Evolutionary conservation across 2,888 invertebrate genomes (phyloP).

Genomic region (Scaptomyza cyrtandrae): DNA sequence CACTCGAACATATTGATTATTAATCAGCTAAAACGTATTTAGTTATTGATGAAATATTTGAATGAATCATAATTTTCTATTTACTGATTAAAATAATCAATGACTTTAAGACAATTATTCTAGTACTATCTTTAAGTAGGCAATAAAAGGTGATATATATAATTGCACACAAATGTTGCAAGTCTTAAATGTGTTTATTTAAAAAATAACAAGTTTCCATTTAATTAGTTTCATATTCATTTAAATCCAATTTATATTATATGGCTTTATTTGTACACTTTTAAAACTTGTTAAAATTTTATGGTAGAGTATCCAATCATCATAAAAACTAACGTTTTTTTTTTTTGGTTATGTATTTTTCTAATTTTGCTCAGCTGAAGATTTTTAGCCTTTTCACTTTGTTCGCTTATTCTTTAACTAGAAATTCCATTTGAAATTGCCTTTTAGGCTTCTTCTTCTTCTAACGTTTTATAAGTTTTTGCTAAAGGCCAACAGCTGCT

Average conservation of each 20-base stretch:
- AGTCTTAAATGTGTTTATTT: too few relatives aligned
- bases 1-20: not conserved
- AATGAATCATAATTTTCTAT: conserved; percentile 7
- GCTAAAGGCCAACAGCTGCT: conserved; percentile 40
- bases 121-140: not conserved
- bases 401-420: conserved; percentile 3
- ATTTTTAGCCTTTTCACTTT: conserved; percentile 14
- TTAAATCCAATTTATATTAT: too few relatives aligned
- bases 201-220: too few relatives aligned
- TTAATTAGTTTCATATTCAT: too few relatives aligned
- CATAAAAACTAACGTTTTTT: not conserved
- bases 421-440: conserved; percentile 54
- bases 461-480: not conserved
- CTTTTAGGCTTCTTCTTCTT: conserved; percentile 54
- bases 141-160: too few relatives aligned
- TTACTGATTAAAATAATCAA: not conserved
- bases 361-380: conserved; percentile 15
- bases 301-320: not conserved
- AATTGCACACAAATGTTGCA: too few relatives aligned
- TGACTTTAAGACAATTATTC: not conserved
- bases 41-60: not conserved
- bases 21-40: conserved; percentile 4
- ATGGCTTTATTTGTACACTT: too few relatives aligned
- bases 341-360: not conserved
- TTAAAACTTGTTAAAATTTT: too few relatives aligned